Base-by-base conservation (phyloP, 2,113 vertebrate genomes). In the Vanacampus margaritifer region DNA sequence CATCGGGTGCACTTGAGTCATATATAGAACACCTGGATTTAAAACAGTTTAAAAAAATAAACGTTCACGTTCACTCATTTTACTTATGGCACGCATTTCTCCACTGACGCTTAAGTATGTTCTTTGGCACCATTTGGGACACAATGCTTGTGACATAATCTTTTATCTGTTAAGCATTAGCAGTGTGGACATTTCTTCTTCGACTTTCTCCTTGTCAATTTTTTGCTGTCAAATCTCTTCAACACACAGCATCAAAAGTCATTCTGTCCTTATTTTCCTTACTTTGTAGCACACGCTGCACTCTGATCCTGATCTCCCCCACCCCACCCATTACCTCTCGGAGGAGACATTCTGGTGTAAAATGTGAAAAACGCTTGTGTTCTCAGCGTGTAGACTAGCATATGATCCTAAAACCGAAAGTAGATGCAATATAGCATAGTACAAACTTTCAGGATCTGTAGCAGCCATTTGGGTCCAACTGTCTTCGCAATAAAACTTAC, bases 241-340 rank as follows among this genome's bases (percentile, higher is more conserved):
- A 45, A 41, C 14, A 59, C 43, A 71, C 41, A 14, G 28, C 50
- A 51, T 16, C 59, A 35, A 50, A 73, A 58, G 19, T 63, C 39
- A 28, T 28, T 21, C 17, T 53, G 68, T 63, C 67, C 70, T 67
- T 64, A 35, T 39, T 48, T 51, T 41, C 51, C 46, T 17, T 28
- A 57, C 16, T 32, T 57, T 57, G 54, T 57, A n/a, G 16, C 8
- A 19, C 62, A 19, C 10, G 0, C 37, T 21, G 19, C 24, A 48
- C 61, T 60, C 68, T 71, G 64, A 64, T 54, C 54, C 2, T n/a
- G 36, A 72, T 16, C 65, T 21, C 21, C 53, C 26, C 16, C 43
- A 32, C n/a, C n/a, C n/a, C n/a, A n/a, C 41, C 23, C 0, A 14
- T 54, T 63, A 46, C 41, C 23, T 54, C 58, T 59, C 39, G 32